Base-by-base conservation (phyloP, 2,113 vertebrate genomes). In the Centropus bengalensis region DNA sequence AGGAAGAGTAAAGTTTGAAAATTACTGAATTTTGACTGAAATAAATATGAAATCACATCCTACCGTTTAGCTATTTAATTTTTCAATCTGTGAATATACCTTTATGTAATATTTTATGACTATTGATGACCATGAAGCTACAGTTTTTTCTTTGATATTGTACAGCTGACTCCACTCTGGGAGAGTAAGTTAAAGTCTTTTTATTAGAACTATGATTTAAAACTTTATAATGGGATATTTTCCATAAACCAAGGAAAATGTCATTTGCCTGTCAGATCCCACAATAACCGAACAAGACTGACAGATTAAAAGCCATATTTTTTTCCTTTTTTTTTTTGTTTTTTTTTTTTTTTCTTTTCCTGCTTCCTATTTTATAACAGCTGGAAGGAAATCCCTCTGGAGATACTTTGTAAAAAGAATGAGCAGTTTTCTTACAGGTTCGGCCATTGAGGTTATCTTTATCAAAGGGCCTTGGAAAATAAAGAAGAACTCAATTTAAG, bases 81-180 rank as follows among this genome's bases (percentile, higher is more conserved):
- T 69, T 90, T 78, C 30, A 45, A 8, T 59, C 56, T 88, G 8
- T 17, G 78, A 82, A 54, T 52, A 6, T 42, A 28, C 2, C 5
- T 60, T 66, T 36, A 30, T 26, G 3, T 62, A 62, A 42, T 36
- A 47, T 4, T 22, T 85, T 54, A 26, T 7, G 26, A 14, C 9
- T 81, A 49, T 7, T 52, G 16, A 80, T 73, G n/a, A 36, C 27
- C 16, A 30, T 10, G 8, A 91, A 23, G 2, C 4, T 80, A 38
- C 10, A 54, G 1, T 81, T 86, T 80, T 44, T 81, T 60, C 14
- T 66, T 33, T 70, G 28, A 62, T 56, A 59, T 5, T 60, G 10
- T 15, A 38, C 15, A 80, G 9, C 3, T 69, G 23, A 58, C 5
- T 16, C 1, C 3, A 9, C 2, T 58, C 22, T 49, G 4, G 6